Evolutionary conservation across 92 coral and sea anemone genomes (phyloP), one percentile per base, ranked within the genome.

Genomic region (Phenganax stokvisi): DNA sequence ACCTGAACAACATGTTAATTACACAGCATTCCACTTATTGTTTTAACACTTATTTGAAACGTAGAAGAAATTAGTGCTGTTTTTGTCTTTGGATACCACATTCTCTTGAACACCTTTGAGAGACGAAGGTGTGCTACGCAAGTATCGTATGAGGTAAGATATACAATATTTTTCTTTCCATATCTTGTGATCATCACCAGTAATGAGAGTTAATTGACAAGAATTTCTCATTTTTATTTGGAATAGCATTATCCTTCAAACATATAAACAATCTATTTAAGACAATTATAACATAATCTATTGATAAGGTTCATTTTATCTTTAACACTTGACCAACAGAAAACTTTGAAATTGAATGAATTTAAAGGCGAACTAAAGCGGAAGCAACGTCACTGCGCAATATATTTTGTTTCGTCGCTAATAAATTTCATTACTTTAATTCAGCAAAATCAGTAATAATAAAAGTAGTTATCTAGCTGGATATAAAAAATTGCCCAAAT

Each of bases 221-320:
- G 54, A 55, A 51, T 76, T 74, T 53, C 74, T 10, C 51, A 74
- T 74, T 74, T 72, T 74, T 76, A 76, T 76, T 76, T 76, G 57
- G 81, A 76, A 58, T 76, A 74, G 69, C 81, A 76, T 76, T 76
- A 59, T 76, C 81, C 81, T 57, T 76, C 81, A 76, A 76, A 76
- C 57, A 76, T 76, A 76, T 76, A 76, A 76, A 76, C 81, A 76
- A 76, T 60, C 54, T 57, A 28, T 13, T 47, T 56, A 57, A 30
- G 54, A 28, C 67, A 76, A 76, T 76, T n/a, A 76, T 29, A 76
- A 62, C 64, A 30, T 56, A 76, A 27, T 28, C 6, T 6, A 10
- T 20, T 28, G 57, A 11, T 30, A 20, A 31, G 15, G 15, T n/a
- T 74, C n/a, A 27, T 30, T 54, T 56, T 75, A 54, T 68, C 73